Conservation (phyloP, 2,797 vertebrate genomes). For the Sebastes jordani region DNA sequence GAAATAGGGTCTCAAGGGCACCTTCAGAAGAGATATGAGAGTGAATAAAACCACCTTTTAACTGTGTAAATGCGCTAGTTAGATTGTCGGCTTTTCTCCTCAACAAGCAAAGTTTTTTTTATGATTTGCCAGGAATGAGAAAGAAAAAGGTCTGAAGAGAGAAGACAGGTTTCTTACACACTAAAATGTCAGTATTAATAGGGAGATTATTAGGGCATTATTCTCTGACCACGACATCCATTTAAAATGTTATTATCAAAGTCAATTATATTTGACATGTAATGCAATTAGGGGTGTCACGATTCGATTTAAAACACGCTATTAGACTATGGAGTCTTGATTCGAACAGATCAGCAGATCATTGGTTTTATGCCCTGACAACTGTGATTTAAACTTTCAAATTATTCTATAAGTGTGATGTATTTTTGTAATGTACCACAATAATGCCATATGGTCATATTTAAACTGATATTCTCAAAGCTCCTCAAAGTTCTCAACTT, state of each 20-base stretch:
- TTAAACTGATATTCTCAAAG: too few relatives aligned
- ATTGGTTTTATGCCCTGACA: too few relatives aligned
- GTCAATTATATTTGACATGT: not conserved
- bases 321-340: too few relatives aligned
- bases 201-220: not conserved
- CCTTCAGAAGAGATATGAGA: conserved; percentile 38
- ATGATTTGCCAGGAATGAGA: conserved; percentile 16
- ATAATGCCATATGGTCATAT: too few relatives aligned
- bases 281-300: too few relatives aligned
- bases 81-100: conserved; percentile 16
- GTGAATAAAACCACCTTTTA: conserved; percentile 34
- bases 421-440: too few relatives aligned
- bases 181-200: not conserved
- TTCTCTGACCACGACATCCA: not conserved
- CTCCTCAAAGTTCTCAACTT: too few relatives aligned
- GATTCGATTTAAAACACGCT: too few relatives aligned
- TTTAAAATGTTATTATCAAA: not conserved
- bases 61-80: conserved; percentile 19
- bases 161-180: not conserved
- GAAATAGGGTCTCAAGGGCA: conserved; percentile 45
- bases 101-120: not conserved
- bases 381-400: too few relatives aligned
- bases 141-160: not conserved
- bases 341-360: too few relatives aligned
- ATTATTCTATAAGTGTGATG: too few relatives aligned